These are phyloP conservation scores for Vombatus ursinus DNA, from an alignment of 2,113 vertebrate species.

Conservation along the genomic window DNA sequence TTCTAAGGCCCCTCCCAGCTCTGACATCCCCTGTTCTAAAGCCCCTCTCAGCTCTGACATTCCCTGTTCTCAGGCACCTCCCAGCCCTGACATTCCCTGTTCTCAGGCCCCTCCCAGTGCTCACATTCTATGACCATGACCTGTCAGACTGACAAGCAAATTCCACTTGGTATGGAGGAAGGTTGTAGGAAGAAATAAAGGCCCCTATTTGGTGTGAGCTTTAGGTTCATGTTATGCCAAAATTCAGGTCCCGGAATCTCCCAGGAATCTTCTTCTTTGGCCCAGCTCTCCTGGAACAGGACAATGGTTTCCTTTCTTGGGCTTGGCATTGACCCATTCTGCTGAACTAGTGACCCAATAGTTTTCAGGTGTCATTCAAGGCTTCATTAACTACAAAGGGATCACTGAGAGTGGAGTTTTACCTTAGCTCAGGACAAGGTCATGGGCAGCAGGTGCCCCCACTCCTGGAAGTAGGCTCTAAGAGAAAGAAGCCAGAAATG, in stretches of 20 bases:
- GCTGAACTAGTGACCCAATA: not conserved
- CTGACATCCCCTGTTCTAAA: not conserved
- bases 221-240: not conserved
- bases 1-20: not conserved
- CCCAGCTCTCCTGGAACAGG: not conserved
- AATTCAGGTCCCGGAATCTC: not conserved
- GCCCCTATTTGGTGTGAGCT: not conserved
- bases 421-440: not conserved
- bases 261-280: not conserved
- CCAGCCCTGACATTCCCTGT: not conserved
- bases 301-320: accelerated
- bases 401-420: not conserved
- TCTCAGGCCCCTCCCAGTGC: not conserved
- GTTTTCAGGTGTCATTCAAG: not conserved
- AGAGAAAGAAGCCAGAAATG: slow-evolving; percentile 58
- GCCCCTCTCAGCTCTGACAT: too few relatives aligned
- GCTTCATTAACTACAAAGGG: not conserved
- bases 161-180: not conserved
- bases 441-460: not conserved
- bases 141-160: not conserved
- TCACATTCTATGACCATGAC: not conserved
- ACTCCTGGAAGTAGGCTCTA: not conserved
- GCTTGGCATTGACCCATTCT: not conserved
- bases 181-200: not conserved
- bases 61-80: too few relatives aligned